A percentile compares a stretch with the other conserved stretches of the same genome.
Evolutionary conservation across 2,888 invertebrate genomes (phyloP).

Genomic region (Drosophila eohydei): DNA sequence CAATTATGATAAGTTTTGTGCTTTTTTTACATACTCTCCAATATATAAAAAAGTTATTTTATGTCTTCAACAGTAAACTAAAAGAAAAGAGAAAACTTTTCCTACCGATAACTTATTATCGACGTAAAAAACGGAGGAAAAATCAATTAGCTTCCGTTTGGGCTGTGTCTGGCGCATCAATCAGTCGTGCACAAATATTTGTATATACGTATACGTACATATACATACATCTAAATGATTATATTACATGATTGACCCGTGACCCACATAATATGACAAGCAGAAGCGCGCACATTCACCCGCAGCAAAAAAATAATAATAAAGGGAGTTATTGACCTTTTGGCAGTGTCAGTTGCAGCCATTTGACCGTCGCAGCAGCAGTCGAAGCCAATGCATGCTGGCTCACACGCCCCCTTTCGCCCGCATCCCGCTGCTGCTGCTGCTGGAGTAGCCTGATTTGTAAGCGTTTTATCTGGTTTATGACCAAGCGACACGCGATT

Average conservation of each 20-base stretch:
- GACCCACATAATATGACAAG: conserved; percentile 66
- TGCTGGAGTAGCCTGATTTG: conserved; percentile 56
- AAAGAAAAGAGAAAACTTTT: not conserved
- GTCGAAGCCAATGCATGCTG: conserved; percentile 52
- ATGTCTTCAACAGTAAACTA: not conserved
- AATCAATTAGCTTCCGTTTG: conserved; percentile 13
- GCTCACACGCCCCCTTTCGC: conserved; percentile 50
- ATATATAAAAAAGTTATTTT: not conserved
- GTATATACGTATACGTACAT: not conserved
- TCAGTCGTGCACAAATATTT: conserved; percentile 11
- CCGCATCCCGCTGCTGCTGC: conserved; percentile 39
- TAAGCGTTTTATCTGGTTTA: conserved; percentile 63
- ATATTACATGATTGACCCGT: conserved; percentile 68
- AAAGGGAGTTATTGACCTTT: conserved; percentile 67
- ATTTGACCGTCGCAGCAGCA: conserved; percentile 33
- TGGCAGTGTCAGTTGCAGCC: conserved; percentile 25
- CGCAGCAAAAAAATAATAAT: conserved; percentile 43
- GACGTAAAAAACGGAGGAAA: not conserved
- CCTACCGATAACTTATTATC: not conserved
- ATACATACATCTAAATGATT: conserved; percentile 23
- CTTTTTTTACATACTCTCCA: not conserved
- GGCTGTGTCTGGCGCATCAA: conserved; percentile 10
- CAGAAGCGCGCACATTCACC: conserved; percentile 48
- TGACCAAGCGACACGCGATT: conserved; percentile 71
- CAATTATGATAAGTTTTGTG: not conserved